Base-by-base conservation (phyloP, 1,140 invertebrate species). In the Lordiphosa mommai region DNA sequence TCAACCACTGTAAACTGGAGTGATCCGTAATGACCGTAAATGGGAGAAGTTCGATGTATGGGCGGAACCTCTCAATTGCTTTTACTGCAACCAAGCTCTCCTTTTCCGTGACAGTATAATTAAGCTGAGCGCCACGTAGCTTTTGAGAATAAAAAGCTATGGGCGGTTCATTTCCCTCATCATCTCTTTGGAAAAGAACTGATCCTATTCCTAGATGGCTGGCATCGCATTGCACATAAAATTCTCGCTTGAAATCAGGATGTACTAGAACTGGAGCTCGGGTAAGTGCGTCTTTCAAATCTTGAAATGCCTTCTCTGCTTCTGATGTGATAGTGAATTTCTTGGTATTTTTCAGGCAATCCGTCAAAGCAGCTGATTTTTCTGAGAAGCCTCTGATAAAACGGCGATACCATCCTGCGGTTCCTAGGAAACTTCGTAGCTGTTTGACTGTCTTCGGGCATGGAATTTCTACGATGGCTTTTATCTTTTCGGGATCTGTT, bases 401-500 rank as follows among this genome's bases (percentile, higher is more conserved):
- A 0, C 55, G 30, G 0, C 38, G n/a, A 7, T 55, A 69, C 48
- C 61, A 69, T 5, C 51, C 49, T 7, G 43, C 23, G 1, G 27
- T 41, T 2, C 55, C 44, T 12, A 60, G 9, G 14, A 69, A 51
- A 2, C 43, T 13, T 3, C 61, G 7, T 2, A 56, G 33, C n/a
- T 69, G 41, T 3, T 38, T 29, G 0, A 43, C 32, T 7, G 44
- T 49, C 6, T 5, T 53, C 1, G 50, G 66, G 2, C 10, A 13
- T 0, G 50, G 44, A 2, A 46, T 61, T 1, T 47, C 33, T 3
- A 32, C 6, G 1, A 79, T 72, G 0, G 73, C 63, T 7, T 32
- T 14, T 0, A 80, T 58, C 20, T 66, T 68, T 0, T 60, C 55
- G 3, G 63, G 57, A 27, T 69, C 59, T 3, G 58, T 72, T 4